A percentile compares a stretch with the other conserved stretches of the same genome.
phyloP scores from a whole-genome alignment of 2,888 invertebrate genomes.

The Sialis lutaria region DNA sequence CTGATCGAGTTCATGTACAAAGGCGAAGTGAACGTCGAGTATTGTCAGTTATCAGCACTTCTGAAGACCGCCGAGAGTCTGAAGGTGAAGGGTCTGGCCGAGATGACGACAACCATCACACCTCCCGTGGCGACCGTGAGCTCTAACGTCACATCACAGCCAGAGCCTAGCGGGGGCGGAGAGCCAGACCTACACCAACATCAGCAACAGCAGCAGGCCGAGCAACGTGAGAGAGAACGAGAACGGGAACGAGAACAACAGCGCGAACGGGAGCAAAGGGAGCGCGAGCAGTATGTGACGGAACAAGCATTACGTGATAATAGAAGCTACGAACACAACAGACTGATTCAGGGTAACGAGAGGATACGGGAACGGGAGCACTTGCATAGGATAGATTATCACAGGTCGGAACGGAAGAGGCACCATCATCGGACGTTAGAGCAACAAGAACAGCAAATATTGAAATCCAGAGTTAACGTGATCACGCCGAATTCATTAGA shows the following conservation, averaged over 20 bases:
- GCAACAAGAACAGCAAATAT: conserved; percentile 3
- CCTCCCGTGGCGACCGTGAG: conserved; percentile 35
- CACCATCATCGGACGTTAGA: conserved; percentile 11
- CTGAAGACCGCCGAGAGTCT: conserved; percentile 85
- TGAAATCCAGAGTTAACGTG: conserved; percentile 10
- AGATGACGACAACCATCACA: conserved; percentile 44
- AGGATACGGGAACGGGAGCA: conserved; percentile 13
- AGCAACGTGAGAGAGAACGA: conserved; percentile 13
- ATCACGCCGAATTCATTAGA: conserved; percentile 13
- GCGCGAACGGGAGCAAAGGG: conserved; percentile 11
- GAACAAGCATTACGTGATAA: neutral
- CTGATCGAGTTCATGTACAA: conserved; percentile 94
- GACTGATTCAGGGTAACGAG: conserved; percentile 7
- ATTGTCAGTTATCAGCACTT: conserved; percentile 78
- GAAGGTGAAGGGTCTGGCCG: conserved; percentile 83
- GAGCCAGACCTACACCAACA: conserved; percentile 16
- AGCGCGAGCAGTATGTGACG: neutral
- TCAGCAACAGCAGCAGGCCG: conserved; percentile 12
- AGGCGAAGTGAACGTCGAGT: conserved; percentile 89
- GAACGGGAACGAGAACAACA: conserved; percentile 16
- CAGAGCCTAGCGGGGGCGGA: conserved; percentile 20
- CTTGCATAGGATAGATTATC: conserved; percentile 11
- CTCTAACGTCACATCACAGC: conserved; percentile 34
- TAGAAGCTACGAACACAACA: conserved; percentile 8
- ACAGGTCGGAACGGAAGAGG: conserved; percentile 7